Evolutionary conservation across 92 coral and sea anemone species (phyloP).

Genomic region (Zoanthus sansibaricus): DNA sequence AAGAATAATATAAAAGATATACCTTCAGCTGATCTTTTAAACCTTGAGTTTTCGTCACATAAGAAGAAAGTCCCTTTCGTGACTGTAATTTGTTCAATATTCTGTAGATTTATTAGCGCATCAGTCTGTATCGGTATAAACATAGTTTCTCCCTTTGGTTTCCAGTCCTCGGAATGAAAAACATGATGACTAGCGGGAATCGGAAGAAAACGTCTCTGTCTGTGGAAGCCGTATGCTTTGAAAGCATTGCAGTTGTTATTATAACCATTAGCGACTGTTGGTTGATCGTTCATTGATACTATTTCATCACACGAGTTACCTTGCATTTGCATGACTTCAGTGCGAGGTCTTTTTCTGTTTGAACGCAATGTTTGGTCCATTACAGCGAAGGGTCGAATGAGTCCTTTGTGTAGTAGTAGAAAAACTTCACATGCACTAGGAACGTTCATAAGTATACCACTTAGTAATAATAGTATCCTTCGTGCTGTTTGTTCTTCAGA

Average conservation of each 20-base stretch:
- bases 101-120: slow-evolving; percentile 67
- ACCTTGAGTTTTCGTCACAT: slow-evolving; percentile 77
- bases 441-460: too few relatives aligned
- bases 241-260: not conserved
- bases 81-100: slow-evolving; percentile 80
- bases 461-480: too few relatives aligned
- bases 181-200: slow-evolving; percentile 55
- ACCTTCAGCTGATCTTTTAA: slow-evolving; percentile 79
- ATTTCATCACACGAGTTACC: slow-evolving; percentile 1
- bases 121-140: slow-evolving; percentile 62
- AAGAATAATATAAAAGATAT: not conserved
- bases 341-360: slow-evolving; percentile 31
- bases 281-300: not conserved
- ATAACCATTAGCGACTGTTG: not conserved
- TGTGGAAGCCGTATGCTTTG: not conserved
- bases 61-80: slow-evolving; percentile 81
- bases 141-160: slow-evolving; percentile 81
- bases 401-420: too few relatives aligned
- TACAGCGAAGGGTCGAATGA: not conserved
- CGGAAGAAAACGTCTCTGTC: slow-evolving; percentile 57
- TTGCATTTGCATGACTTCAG: not conserved
- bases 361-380: not conserved
- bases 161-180: slow-evolving; percentile 77
- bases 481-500: too few relatives aligned
- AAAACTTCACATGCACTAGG: too few relatives aligned